Percentiles rank a stretch among this genome's conserved stretches.
Evolutionary conservation across 2,113 vertebrate species (phyloP).

Genomic region (Bubo scandiacus): DNA sequence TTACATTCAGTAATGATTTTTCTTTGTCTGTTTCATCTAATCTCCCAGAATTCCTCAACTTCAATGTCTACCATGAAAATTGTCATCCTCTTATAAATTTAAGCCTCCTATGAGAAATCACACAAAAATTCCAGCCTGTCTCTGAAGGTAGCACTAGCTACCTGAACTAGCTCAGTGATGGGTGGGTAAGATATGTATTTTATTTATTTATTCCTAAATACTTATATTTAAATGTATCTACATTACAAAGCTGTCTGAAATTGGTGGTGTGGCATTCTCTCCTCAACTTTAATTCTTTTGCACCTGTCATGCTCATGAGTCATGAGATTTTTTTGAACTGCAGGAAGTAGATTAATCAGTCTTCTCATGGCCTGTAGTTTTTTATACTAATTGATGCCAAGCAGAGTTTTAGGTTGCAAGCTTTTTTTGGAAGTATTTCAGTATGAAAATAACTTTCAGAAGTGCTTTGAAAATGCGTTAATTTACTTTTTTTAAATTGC

Average conservation of each 20-base stretch:
- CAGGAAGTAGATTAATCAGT: constrained; percentile 18
- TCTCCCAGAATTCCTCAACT: not conserved
- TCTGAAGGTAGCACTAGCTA: not conserved
- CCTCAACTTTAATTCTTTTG: not conserved
- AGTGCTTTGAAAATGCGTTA: constrained; percentile 29
- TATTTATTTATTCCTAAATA: not conserved
- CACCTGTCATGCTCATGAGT: constrained; percentile 24
- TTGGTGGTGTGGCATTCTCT: constrained; percentile 5
- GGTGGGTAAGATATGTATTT: not conserved
- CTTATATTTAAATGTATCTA: constrained; percentile 20
- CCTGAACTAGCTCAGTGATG: not conserved
- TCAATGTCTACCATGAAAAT: not conserved
- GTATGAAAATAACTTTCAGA: constrained; percentile 35
- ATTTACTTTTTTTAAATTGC: not conserved
- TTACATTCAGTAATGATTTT: not conserved
- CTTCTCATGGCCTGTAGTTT: constrained; percentile 8
- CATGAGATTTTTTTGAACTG: not conserved
- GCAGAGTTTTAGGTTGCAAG: not conserved
- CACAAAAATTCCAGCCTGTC: not conserved
- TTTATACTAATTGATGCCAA: not conserved
- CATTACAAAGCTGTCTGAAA: constrained; percentile 17
- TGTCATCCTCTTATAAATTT: not conserved
- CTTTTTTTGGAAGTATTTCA: not conserved
- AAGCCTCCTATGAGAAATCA: not conserved
- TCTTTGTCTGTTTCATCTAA: not conserved